Evolutionary conservation across 2,113 vertebrate species (phyloP).

Genomic region (Lophotis ruficrista): DNA sequence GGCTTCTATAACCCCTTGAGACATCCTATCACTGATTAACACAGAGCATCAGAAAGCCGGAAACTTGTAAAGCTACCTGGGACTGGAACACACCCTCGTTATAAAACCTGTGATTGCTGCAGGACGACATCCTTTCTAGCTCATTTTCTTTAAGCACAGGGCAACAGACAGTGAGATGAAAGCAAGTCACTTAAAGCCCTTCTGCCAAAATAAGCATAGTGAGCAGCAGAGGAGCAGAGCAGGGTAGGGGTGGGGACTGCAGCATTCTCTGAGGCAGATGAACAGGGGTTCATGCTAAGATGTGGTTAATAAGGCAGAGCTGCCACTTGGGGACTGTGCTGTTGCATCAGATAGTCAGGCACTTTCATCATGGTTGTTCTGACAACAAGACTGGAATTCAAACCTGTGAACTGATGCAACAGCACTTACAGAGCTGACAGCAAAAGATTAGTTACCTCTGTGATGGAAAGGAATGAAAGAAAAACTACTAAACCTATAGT

Average conservation of each 20-base stretch:
- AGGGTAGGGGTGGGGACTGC: accelerated
- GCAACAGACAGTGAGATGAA: not conserved
- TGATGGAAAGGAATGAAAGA: not conserved
- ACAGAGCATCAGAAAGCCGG: not conserved
- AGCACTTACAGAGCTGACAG: not conserved
- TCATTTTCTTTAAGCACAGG: not conserved
- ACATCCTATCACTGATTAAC: not conserved
- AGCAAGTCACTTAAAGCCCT: not conserved
- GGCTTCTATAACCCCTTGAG: not conserved
- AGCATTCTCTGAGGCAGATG: not conserved
- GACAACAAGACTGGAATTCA: not conserved
- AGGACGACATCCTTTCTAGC: not conserved
- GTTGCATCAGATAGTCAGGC: not conserved
- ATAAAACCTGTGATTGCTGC: not conserved
- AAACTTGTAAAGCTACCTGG: not conserved
- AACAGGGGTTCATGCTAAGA: not conserved
- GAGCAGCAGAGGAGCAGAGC: not conserved
- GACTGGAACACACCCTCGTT: not conserved
- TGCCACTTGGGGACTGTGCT: not conserved
- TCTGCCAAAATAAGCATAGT: not conserved
- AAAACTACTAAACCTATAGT: not conserved
- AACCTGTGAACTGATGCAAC: constrained; percentile 22
- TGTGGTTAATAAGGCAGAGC: not conserved
- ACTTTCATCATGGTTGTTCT: constrained; percentile 1
- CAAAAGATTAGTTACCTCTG: not conserved